Conservation (phyloP, 2,888 invertebrate genomes). For the Prenolepis imparis region DNA sequence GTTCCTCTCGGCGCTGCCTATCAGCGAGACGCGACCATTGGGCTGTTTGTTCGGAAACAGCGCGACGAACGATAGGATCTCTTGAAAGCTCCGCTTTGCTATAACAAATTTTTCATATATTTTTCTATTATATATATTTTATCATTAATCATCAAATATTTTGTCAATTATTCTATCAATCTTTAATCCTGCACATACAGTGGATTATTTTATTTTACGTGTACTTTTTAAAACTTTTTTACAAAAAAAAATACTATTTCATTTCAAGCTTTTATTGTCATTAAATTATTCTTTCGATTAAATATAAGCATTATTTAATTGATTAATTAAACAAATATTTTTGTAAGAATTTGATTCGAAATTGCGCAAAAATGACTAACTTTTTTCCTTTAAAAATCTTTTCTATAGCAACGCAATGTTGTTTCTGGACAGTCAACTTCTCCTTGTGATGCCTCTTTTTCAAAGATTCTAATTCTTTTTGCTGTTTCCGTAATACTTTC, state of each 20-base stretch:
- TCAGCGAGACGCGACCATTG: constrained; percentile 98
- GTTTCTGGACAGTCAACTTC: constrained; percentile 95
- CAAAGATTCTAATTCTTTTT: constrained; percentile 97
- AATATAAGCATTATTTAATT: not conserved
- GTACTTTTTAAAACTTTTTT: not conserved
- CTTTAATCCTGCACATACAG: not conserved
- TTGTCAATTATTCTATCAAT: not conserved
- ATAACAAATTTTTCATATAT: constrained; percentile 72
- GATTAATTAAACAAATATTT: not conserved
- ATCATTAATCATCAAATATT: not conserved
- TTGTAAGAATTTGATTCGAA: not conserved
- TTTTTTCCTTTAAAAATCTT: constrained; percentile 97
- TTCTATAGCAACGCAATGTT: constrained; percentile 96
- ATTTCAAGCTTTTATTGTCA: not conserved
- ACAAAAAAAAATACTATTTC: not conserved
- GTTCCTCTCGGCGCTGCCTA: constrained; percentile 93
- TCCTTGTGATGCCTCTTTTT: constrained; percentile 98
- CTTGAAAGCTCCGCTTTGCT: constrained; percentile 94
- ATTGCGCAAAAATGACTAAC: constrained; percentile 86
- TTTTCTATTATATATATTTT: not conserved
- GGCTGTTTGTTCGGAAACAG: constrained; percentile 96
- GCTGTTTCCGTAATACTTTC: constrained; percentile 97
- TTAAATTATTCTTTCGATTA: not conserved
- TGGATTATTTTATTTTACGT: not conserved
- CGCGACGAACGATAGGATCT: constrained; percentile 92